These are phyloP conservation scores for Phortica magna DNA, from an alignment of 2,888 invertebrate genomes.

Conservation along the genomic window DNA sequence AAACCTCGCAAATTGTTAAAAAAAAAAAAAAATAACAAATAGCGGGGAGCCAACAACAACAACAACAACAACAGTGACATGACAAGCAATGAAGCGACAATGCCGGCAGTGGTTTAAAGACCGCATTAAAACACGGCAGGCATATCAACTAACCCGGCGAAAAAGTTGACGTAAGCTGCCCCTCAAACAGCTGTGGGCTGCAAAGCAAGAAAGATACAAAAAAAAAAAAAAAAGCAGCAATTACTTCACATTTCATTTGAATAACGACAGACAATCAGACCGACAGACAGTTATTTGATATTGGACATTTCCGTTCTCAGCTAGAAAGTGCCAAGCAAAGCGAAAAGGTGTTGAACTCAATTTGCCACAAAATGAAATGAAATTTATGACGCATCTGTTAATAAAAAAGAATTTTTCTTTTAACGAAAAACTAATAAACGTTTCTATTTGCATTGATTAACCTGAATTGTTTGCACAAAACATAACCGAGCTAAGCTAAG, in stretches of 20 bases:
- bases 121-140: neutral
- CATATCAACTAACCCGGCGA: neutral
- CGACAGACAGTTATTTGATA: too few relatives aligned
- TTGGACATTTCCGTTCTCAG: neutral
- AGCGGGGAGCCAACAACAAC: neutral
- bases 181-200: neutral
- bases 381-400: too few relatives aligned
- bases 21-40: neutral
- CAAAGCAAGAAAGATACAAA: neutral
- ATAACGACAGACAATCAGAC: neutral
- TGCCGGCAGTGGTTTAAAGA: neutral
- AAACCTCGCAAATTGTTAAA: conserved; percentile 12
- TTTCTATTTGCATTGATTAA: conserved; percentile 13
- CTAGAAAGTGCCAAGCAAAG: neutral
- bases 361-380: too few relatives aligned
- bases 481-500: neutral
- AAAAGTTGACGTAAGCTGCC: neutral
- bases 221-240: neutral
- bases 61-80: too few relatives aligned
- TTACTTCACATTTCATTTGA: neutral
- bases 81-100: neutral
- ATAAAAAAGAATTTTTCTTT: too few relatives aligned
- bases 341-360: too few relatives aligned
- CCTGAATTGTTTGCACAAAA: neutral
- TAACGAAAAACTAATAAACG: neutral